These are phyloP conservation scores for Phataginus tricuspis DNA, from an alignment of 2,797 vertebrate species.

Conservation along the genomic window DNA sequence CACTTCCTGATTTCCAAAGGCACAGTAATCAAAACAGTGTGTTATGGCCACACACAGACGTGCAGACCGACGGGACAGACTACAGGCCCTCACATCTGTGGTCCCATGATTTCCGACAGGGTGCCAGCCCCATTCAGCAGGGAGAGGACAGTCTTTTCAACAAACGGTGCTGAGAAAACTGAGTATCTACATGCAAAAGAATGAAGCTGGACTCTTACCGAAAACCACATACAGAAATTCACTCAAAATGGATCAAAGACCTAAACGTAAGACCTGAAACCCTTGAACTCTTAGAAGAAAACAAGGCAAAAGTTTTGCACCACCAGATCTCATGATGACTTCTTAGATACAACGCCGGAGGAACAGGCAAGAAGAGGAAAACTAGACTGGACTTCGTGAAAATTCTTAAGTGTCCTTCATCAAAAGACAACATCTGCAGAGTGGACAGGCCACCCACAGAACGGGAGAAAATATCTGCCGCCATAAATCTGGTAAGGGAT, in stretches of 20 bases:
- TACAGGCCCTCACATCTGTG: background rate
- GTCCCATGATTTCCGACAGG: background rate
- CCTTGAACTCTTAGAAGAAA: background rate
- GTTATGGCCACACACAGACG: background rate
- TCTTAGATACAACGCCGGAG: accelerated
- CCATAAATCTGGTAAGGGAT: background rate
- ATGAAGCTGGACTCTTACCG: background rate
- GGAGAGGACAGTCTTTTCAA: too few species aligned
- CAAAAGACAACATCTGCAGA: background rate
- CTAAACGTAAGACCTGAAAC: background rate
- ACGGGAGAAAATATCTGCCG: background rate
- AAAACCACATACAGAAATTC: background rate
- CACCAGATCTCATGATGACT: background rate
- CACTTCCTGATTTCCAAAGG: background rate
- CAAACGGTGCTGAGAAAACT: background rate
- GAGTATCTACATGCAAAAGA: background rate
- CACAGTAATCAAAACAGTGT: background rate
- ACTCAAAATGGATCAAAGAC: background rate
- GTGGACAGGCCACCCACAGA: too few species aligned
- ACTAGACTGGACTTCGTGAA: background rate
- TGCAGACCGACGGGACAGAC: accelerated
- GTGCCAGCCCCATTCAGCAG: background rate
- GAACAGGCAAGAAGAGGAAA: too few species aligned
- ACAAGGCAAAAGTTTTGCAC: background rate
- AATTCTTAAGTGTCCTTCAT: too few species aligned